These are phyloP conservation scores for Gouania willdenowi DNA, from an alignment of 2,797 vertebrate genomes.

Conservation along the genomic window DNA sequence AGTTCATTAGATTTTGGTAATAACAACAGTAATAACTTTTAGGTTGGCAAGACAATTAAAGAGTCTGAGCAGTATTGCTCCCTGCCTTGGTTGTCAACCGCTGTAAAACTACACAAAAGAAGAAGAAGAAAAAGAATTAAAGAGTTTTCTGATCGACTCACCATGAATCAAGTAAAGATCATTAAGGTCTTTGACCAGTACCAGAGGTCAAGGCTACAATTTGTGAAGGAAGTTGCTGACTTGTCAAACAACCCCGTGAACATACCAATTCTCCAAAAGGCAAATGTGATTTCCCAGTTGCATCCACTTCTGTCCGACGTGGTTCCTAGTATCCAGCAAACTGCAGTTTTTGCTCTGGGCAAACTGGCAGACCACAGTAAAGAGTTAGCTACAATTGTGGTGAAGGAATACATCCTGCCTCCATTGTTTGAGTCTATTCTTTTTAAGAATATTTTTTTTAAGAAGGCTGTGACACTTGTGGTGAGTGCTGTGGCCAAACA, in stretches of 20 bases:
- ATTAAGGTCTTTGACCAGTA: slow-evolving; percentile 87
- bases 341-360: slow-evolving; percentile 86
- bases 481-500: slow-evolving; percentile 88
- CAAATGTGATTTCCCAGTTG: slow-evolving; percentile 86
- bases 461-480: slow-evolving; percentile 91
- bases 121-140: no score
- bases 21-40: no score
- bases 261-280: slow-evolving; percentile 77
- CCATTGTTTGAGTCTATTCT: slow-evolving; percentile 84
- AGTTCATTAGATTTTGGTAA: no score
- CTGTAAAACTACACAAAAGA: no score
- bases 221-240: slow-evolving; percentile 85
- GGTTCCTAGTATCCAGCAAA: slow-evolving; percentile 84
- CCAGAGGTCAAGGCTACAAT: slow-evolving; percentile 83
- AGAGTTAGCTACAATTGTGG: slow-evolving; percentile 86
- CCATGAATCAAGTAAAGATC: slow-evolving; percentile 83
- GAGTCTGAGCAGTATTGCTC: no score
- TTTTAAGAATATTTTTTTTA: slow-evolving; percentile 91
- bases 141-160: no score
- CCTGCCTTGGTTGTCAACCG: no score
- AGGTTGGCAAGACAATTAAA: no score
- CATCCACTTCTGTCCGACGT: slow-evolving; percentile 86
- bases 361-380: slow-evolving; percentile 86
- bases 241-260: slow-evolving; percentile 81
- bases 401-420: slow-evolving; percentile 89